Percentiles rank a stretch among this genome's conserved stretches.
phyloP scores from a whole-genome alignment of 2,888 invertebrate species.

The Siphlonurus alternatus region DNA sequence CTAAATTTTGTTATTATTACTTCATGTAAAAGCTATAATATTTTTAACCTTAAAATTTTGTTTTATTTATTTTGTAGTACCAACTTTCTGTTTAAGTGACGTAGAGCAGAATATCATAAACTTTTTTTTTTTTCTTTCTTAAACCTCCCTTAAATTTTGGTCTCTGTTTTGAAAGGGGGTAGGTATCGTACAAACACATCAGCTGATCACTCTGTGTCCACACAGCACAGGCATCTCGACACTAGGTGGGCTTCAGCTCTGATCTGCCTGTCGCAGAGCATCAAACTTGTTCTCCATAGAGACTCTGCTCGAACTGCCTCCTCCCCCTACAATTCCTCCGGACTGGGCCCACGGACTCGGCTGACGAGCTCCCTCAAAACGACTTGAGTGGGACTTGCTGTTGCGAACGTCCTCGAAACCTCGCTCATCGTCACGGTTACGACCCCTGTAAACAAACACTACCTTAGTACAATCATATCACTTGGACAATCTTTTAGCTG shows the following conservation, averaged over 20 bases:
- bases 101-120: neutral
- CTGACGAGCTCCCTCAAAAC: slow-evolving; percentile 24
- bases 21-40: no score
- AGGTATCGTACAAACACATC: neutral
- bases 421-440: slow-evolving; percentile 34
- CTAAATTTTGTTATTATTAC: no score
- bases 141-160: neutral
- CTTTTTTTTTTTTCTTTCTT: neutral
- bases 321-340: slow-evolving; percentile 11
- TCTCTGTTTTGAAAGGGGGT: neutral
- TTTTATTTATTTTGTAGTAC: slow-evolving; percentile 4
- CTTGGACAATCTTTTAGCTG: no score
- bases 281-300: slow-evolving; percentile 45
- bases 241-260: slow-evolving; percentile 27
- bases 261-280: slow-evolving; percentile 36
- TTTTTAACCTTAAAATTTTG: no score
- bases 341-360: slow-evolving; percentile 26
- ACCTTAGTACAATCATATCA: no score
- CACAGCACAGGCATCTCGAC: neutral
- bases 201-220: neutral
- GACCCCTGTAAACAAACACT: slow-evolving; percentile 23
- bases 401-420: slow-evolving; percentile 40
- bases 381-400: slow-evolving; percentile 30
- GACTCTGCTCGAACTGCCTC: slow-evolving; percentile 23
- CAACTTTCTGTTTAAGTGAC: neutral